A percentile compares a stretch with the other conserved stretches of the same genome.
These are phyloP conservation scores for Panthera leo DNA, from an alignment of 2,113 vertebrate species.

Conservation along the genomic window DNA sequence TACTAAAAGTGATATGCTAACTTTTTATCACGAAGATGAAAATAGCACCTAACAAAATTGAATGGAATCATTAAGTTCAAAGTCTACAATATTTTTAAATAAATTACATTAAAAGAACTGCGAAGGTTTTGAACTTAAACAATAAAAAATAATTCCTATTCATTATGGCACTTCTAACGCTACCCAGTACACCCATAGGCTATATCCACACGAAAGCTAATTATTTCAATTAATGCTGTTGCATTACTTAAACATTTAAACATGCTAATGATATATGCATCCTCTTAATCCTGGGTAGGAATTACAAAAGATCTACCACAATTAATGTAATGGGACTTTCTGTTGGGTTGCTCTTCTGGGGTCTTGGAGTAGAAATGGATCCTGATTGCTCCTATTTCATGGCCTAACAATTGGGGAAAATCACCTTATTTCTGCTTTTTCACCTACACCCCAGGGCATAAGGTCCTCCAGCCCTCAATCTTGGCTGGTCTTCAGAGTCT, in stretches of 20 bases:
- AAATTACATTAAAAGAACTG: constrained; percentile 72
- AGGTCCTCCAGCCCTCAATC: neutral
- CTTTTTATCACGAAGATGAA: constrained; percentile 60
- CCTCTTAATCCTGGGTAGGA: constrained; percentile 35
- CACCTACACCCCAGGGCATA: neutral
- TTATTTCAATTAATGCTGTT: constrained; percentile 66
- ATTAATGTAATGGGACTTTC: constrained; percentile 50
- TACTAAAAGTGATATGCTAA: constrained; percentile 5
- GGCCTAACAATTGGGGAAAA: neutral
- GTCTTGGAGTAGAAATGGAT: neutral
- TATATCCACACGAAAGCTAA: constrained; percentile 57
- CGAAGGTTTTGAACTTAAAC: constrained; percentile 75
- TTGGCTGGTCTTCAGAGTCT: neutral
- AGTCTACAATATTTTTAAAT: constrained; percentile 62
- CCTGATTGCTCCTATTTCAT: neutral
- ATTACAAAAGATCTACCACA: constrained; percentile 27
- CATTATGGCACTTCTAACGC: constrained; percentile 70
- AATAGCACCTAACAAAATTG: constrained; percentile 46
- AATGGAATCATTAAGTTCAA: constrained; percentile 64
- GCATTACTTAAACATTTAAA: constrained; percentile 54
- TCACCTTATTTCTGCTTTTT: neutral
- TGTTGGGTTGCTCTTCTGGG: neutral
- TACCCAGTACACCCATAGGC: constrained; percentile 70
- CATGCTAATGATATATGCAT: constrained; percentile 35
- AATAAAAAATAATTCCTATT: constrained; percentile 72